phyloP scores from a whole-genome alignment of 2,888 invertebrate species.

The Zeuzera pyrina region DNA sequence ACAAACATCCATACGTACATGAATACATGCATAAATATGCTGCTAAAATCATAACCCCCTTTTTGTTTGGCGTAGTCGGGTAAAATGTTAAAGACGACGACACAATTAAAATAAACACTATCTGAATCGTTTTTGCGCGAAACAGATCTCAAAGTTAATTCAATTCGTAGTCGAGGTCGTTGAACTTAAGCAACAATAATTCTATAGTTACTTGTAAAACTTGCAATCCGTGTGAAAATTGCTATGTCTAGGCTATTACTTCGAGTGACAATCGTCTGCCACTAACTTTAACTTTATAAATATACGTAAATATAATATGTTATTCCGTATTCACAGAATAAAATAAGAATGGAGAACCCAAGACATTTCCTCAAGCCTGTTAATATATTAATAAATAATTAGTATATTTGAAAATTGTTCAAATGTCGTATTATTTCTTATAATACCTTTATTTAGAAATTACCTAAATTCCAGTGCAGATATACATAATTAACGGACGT shows the following conservation, averaged over 20 bases:
- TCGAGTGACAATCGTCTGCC: constrained; percentile 21
- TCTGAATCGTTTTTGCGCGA: neutral
- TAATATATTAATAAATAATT: too few species aligned
- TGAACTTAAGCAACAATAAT: constrained; percentile 33
- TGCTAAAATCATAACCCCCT: neutral
- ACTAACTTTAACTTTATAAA: too few species aligned
- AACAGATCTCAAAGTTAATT: neutral
- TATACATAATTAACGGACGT: constrained; percentile 66
- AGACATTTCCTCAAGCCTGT: too few species aligned
- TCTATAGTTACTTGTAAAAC: constrained; percentile 36
- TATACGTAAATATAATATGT: too few species aligned
- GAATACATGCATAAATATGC: too few species aligned
- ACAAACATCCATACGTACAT: too few species aligned
- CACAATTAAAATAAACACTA: neutral
- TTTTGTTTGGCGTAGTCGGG: neutral
- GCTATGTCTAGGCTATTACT: constrained; percentile 34
- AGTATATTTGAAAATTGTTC: too few species aligned
- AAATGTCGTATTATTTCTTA: too few species aligned
- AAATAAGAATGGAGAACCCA: too few species aligned
- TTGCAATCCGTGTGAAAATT: constrained; percentile 60
- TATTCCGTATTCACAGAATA: too few species aligned
- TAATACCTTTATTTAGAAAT: neutral
- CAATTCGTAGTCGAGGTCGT: constrained; percentile 23
- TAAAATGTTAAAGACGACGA: neutral
- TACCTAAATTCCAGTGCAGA: constrained; percentile 6